A percentile compares a stretch with the other conserved stretches of the same genome.
Evolutionary conservation across 2,797 vertebrate species (phyloP).

Genomic region (Labeo calbasu): DNA sequence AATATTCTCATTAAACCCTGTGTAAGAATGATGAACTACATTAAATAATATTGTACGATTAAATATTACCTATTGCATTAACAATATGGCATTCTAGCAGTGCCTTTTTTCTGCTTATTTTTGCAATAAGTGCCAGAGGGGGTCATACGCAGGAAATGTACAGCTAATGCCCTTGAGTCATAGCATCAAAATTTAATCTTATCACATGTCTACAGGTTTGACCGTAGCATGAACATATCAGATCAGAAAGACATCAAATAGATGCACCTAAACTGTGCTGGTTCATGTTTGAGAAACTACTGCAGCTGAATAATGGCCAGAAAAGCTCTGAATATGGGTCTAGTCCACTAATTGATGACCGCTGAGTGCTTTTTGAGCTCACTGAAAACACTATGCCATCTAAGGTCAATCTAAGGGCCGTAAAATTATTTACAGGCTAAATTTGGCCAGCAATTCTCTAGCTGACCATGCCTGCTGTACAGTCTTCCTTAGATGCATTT

Average conservation of each 20-base stretch:
- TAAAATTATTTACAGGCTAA: not conserved
- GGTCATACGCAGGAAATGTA: not conserved
- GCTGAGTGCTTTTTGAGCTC: slow-evolving; percentile 3
- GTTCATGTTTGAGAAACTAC: not conserved
- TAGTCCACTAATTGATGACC: not conserved
- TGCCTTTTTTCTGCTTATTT: not conserved
- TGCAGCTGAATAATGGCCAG: not conserved
- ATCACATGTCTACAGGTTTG: not conserved
- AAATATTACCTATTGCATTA: not conserved
- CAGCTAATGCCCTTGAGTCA: not conserved
- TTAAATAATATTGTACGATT: not conserved
- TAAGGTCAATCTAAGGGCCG: not conserved
- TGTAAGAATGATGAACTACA: not conserved
- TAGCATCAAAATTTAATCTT: not conserved
- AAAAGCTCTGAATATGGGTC: not conserved
- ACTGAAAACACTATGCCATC: not conserved
- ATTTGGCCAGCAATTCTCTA: not conserved
- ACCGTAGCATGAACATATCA: not conserved
- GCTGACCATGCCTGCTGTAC: not conserved
- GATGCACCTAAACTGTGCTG: not conserved
- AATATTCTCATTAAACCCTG: not conserved
- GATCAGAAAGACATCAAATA: not conserved
- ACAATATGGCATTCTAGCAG: not conserved
- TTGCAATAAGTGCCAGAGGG: not conserved
- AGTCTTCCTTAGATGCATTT: not conserved